Conservation (phyloP, 2,113 vertebrate species). For the Pyxicephalus adspersus region DNA sequence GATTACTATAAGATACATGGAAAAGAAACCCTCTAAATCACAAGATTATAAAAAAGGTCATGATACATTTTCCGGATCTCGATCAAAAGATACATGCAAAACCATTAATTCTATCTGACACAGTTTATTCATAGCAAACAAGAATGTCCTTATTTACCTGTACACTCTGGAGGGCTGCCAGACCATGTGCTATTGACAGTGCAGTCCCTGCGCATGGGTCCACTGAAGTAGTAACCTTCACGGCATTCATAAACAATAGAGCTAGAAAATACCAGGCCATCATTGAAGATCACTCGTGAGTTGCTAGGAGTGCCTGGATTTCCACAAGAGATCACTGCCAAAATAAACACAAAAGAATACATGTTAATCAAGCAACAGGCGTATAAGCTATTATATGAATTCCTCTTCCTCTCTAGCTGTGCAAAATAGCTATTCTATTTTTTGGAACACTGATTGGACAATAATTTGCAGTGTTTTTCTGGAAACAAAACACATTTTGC, state of each 20-base stretch:
- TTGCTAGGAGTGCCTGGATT: conserved; percentile 95
- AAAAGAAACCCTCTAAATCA: neutral
- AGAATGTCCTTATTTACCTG: conserved; percentile 70
- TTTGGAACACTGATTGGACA: neutral
- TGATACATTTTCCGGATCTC: no score
- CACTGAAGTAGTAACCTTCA: conserved; percentile 90
- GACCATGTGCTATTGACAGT: conserved; percentile 96
- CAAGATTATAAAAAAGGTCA: no score
- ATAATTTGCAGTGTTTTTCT: neutral
- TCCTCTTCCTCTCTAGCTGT: neutral
- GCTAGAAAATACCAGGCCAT: conserved; percentile 88
- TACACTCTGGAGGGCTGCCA: conserved; percentile 88
- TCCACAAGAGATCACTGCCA: conserved; percentile 90
- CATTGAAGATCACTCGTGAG: conserved; percentile 82
- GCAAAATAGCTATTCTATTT: neutral
- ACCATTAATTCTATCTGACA: neutral
- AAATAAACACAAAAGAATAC: conserved; percentile 29
- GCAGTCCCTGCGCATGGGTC: conserved; percentile 91
- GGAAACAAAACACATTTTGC: neutral
- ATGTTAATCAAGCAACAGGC: neutral
- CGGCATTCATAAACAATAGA: conserved; percentile 91
- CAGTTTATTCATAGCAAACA: neutral
- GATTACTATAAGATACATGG: conserved; percentile 77
- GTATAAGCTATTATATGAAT: neutral
- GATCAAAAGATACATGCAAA: no score